Percentiles rank a stretch among this genome's conserved stretches.
Evolutionary conservation across 2,888 invertebrate species (phyloP).

Genomic region (Melanargia galathea): DNA sequence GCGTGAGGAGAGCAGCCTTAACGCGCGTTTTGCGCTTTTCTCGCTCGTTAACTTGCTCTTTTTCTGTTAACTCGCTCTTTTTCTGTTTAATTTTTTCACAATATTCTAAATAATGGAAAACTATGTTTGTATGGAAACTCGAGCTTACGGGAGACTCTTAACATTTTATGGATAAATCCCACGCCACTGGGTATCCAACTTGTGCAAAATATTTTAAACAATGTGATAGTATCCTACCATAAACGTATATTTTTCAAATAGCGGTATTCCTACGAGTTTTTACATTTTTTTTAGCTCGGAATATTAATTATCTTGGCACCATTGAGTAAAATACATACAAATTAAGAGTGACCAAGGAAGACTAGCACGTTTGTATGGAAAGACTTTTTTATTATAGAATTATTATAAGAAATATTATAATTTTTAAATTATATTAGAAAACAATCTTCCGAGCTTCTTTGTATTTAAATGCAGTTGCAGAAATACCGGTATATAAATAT

Average conservation of each 20-base stretch:
- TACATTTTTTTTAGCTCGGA: background rate
- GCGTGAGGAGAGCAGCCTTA: no score
- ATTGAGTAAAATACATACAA: conserved; percentile 13
- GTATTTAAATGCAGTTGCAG: conserved; percentile 22
- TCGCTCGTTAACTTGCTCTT: no score
- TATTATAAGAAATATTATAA: background rate
- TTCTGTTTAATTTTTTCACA: no score
- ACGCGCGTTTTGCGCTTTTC: no score
- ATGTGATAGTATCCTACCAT: background rate
- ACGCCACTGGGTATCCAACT: background rate
- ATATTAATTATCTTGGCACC: conserved; percentile 23
- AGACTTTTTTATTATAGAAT: no score
- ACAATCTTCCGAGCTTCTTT: background rate
- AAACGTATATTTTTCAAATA: background rate
- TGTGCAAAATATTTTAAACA: background rate
- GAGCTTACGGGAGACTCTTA: no score
- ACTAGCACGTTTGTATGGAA: conserved; percentile 19
- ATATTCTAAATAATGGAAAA: no score
- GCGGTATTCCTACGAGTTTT: background rate
- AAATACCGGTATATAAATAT: conserved; percentile 39
- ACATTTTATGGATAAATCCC: no score
- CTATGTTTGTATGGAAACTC: no score
- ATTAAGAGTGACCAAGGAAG: conserved; percentile 24
- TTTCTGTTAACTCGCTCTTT: no score
- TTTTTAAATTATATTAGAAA: background rate